Base-by-base conservation (phyloP, 2,888 invertebrate genomes). In the Temnothorax rugatulus region DNA sequence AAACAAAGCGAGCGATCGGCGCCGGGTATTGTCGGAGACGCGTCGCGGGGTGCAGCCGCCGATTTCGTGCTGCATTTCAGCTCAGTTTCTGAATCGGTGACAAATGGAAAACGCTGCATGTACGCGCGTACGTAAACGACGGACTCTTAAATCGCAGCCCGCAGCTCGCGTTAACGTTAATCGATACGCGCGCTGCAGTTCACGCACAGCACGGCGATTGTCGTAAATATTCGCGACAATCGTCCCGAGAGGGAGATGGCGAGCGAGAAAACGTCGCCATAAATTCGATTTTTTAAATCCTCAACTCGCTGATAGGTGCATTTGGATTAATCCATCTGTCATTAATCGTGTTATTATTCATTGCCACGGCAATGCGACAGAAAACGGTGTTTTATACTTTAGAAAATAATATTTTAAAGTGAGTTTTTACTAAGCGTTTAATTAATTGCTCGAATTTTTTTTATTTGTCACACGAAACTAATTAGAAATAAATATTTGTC, bases 101-200 rank as follows among this genome's bases (percentile, higher is more conserved):
- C 79, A 69, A 79, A 79, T 79, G 79, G 71, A 79, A 79, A 79
- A 71, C 15, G 2, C 29, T 69, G 79, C 77, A 54, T 44, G 66
- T n/a, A 64, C 25, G 29, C 71, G 41, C 29, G 29, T 29, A 41
- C 44, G 52, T 25, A 54, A 21, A 41, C 69, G 68, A 29, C 77
- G 54, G 21, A 57, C 79, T 79, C 73, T 79, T 79, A 69, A 69
- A 59, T 69, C 79, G 79, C 57, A 9, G 66, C 25, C 47, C 15
- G 44, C 13, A 44, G 7, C 8, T 79, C 57, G 79, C 47, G 54
- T 57, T 44, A 54, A 75, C 64, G 61, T 69, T 79, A 71, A 79
- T 79, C 79, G 57, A 59, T 59, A 63, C 71, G 54, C 34, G 34
- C 34, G 34, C 8, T 18, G n/a, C 76, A 50, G 13, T 57, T 59